Evolutionary conservation across 2,113 vertebrate species (phyloP), one percentile per base, ranked within the genome.

Genomic region (Neofelis nebulosa): DNA sequence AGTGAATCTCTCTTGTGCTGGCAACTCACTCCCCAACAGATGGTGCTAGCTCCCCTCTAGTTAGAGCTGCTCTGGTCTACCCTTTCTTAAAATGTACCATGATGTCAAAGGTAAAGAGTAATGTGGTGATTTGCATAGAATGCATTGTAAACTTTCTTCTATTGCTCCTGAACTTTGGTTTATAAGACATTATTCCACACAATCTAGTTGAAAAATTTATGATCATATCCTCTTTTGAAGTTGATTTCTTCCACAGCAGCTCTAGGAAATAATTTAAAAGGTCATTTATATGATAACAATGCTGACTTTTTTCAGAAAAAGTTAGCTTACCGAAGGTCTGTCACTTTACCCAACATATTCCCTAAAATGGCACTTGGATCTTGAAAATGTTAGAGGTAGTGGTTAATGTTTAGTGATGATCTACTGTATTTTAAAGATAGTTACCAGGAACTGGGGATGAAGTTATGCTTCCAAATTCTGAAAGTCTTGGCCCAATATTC

Each of bases 21-120:
- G 69, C 55, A 97, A 85, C 27, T 84, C 76, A 81, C 63, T 94
- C 1, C 38, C 89, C 98, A 97, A 57, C 84, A 98, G 97, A 27
- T 97, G 98, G 97, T 31, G 71, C 91, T 95, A 91, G 38, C 61
- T 89, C 27, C 80, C 93, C 57, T 95, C 52, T 57, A 21, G 48
- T 50, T 55, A 94, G 73, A 63, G 63, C 36, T 68, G 66, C 21
- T 36, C 55, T 29, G 25, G n/a, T 27, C 25, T 33, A 38, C 48
- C 31, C 21, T 63, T 90, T 57, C 61, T 95, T 65, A 71, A 92
- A 68, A 57, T 0, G 50, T 66, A 63, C 55, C 9, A 0, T 65
- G 41, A 68, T 21, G 50, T 27, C n/a, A 33, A 74, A 41, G 69
- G 21, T 38, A 21, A 66, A 57, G 55, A 38, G 7, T 65, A 41